Base-by-base conservation (phyloP, 2,113 vertebrate species). In the Pterophyllum scalare region DNA sequence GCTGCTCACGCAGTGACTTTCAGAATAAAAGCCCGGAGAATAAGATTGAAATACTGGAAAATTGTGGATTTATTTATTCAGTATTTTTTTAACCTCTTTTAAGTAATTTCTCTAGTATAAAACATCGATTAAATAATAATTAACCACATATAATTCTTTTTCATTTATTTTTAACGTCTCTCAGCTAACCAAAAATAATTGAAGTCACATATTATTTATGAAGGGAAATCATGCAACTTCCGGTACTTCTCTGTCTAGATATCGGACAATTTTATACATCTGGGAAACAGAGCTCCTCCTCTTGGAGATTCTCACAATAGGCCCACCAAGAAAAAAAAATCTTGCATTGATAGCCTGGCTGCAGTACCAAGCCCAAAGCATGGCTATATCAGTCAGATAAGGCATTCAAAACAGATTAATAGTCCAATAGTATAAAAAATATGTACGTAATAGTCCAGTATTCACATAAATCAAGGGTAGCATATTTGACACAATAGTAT, bases 231-330 rank as follows among this genome's bases (percentile, higher is more conserved):
- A 0, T 12, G 3, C 4, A 52, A 70, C 38, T 58, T 89, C 70
- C 82, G 62, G 54, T 40, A 11, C 26, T 64, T 52, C 15, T 22
- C 20, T 57, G 12, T 40, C 7, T 19, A 17, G 14, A 24, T 52
- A 1, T 62, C 31, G 4, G 12, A 2, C 13, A 40, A 6, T 46
- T 14, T 52, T 17, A 35, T 56, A 56, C 79, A 87, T 49, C 57
- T 79, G 75, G 67, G 77, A 19, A 59, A 65, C 31, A 62, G 75
- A 89, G 80, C 89, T 87, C 92, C 92, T 90, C 91, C 91, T 92
- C 59, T 81, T 77, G 24, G 80, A 92, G 82, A 33, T 88, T 86
- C 75, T 80, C 31, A 75, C 81, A 83, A 75, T 82, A 75, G 46
- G 52, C 43, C 46, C 83, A 75, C 35, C 26, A 38, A 80, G 46